Percentiles rank a stretch among this genome's conserved stretches.
These are phyloP conservation scores for Ormyrus pomaceus DNA, from an alignment of 2,888 invertebrate species.

Conservation along the genomic window DNA sequence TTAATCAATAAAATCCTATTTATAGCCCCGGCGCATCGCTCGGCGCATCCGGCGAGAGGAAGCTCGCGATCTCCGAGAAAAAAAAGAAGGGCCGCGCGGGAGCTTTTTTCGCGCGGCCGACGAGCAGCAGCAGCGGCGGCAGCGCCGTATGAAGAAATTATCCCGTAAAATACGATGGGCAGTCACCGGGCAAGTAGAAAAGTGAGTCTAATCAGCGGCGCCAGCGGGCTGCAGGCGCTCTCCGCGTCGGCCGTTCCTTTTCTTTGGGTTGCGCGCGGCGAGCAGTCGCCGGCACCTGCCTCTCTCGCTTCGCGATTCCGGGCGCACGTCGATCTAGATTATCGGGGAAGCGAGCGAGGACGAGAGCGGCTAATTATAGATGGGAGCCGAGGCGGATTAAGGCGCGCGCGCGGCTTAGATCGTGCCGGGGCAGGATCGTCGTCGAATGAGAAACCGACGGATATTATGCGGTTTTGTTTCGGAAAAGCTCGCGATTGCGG, in stretches of 20 bases:
- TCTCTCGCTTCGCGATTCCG: too few species aligned
- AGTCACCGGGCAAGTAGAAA: slow-evolving; percentile 14
- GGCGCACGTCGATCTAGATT: slow-evolving; percentile 28
- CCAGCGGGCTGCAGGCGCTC: slow-evolving; percentile 5
- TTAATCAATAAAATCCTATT: slow-evolving; percentile 40
- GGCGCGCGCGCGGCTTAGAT: too few species aligned
- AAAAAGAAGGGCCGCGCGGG: neutral
- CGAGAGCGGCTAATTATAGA: slow-evolving; percentile 24
- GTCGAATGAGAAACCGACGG: too few species aligned
- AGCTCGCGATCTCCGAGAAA: neutral
- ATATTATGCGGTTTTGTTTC: too few species aligned
- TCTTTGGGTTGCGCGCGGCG: neutral
- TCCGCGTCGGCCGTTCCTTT: neutral
- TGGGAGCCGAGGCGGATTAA: neutral
- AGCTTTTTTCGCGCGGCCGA: neutral
- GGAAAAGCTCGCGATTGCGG: too few species aligned
- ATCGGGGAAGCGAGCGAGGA: slow-evolving; percentile 18
- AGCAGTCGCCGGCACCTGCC: too few species aligned
- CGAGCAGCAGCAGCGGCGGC: neutral
- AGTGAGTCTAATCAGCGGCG: slow-evolving; percentile 49
- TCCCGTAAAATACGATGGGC: slow-evolving; percentile 32
- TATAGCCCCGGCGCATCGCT: slow-evolving; percentile 13
- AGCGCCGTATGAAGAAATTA: slow-evolving; percentile 29
- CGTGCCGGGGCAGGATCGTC: too few species aligned
- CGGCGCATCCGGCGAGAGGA: neutral